These are phyloP conservation scores for Trichomalopsis sarcophagae DNA, from an alignment of 1,140 invertebrate species.

Conservation along the genomic window DNA sequence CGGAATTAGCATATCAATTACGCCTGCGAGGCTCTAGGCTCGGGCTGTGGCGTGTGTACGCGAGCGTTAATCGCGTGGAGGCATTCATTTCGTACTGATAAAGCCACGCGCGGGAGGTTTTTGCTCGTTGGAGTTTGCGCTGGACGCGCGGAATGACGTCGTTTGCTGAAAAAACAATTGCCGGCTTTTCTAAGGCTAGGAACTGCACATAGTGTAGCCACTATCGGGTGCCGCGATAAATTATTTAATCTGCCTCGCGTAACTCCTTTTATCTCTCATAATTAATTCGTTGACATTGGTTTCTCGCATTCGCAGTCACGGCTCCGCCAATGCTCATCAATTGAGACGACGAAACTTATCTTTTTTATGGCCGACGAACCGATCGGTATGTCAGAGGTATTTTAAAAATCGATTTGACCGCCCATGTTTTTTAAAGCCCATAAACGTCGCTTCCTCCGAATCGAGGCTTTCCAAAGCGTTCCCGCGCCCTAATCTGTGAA, in stretches of 20 bases:
- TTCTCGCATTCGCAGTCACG: not conserved
- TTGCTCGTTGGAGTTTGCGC: too few relatives aligned
- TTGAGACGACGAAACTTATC: slow-evolving; percentile 4
- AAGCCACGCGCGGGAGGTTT: not conserved
- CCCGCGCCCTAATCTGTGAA: slow-evolving; percentile 50
- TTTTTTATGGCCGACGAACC: slow-evolving; percentile 2
- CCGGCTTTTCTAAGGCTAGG: not conserved
- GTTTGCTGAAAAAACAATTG: too few relatives aligned
- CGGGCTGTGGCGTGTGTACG: not conserved
- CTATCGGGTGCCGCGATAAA: not conserved
- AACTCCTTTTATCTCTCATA: not conserved
- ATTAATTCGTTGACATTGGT: not conserved
- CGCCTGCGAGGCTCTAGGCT: not conserved
- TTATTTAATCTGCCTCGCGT: not conserved
- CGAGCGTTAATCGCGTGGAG: too few relatives aligned
- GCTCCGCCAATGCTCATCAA: slow-evolving; percentile 2
- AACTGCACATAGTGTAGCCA: not conserved
- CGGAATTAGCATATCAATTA: not conserved
- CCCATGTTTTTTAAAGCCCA: slow-evolving; percentile 35
- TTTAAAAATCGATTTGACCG: slow-evolving; percentile 25
- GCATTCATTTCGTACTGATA: not conserved
- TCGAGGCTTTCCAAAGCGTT: slow-evolving; percentile 1
- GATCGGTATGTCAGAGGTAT: not conserved
- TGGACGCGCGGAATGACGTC: too few relatives aligned
- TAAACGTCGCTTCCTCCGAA: slow-evolving; percentile 31